Conservation (phyloP, 2,888 invertebrate genomes). For the Perdita meconis region DNA sequence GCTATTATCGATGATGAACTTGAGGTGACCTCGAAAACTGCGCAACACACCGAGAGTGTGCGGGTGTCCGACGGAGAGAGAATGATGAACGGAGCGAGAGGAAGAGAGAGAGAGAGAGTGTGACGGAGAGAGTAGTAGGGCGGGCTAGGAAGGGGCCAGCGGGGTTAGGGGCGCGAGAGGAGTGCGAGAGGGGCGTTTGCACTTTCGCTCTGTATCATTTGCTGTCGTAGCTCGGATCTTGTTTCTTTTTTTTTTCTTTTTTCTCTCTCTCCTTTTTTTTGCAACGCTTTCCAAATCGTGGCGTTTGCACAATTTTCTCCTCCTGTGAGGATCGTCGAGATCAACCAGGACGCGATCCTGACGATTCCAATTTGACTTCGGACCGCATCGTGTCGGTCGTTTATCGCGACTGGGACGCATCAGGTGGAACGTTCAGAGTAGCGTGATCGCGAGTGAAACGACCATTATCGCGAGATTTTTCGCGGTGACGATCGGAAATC, state of each 20-base stretch:
- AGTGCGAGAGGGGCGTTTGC: conserved; percentile 50
- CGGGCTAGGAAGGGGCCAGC: background rate
- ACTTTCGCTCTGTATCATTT: conserved; percentile 65
- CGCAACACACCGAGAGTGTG: conserved; percentile 77
- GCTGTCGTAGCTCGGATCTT: conserved; percentile 45
- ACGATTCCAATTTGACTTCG: background rate
- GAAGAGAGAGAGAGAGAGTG: conserved; percentile 47
- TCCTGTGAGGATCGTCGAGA: conserved; percentile 12
- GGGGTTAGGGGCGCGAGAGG: conserved; percentile 15
- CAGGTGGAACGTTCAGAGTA: background rate
- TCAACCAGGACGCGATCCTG: background rate
- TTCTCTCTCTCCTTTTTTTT: conserved; percentile 29
- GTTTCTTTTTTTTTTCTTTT: conserved; percentile 28
- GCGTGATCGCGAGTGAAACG: conserved; percentile 20
- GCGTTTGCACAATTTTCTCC: background rate
- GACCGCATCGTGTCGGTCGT: background rate
- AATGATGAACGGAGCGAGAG: too few relatives aligned
- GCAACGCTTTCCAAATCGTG: conserved; percentile 55
- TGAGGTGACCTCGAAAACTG: conserved; percentile 81
- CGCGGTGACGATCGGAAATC: conserved; percentile 32
- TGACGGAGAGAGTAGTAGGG: conserved; percentile 24
- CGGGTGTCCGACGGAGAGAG: conserved; percentile 38
- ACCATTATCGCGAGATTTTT: conserved; percentile 43
- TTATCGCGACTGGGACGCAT: conserved; percentile 1
- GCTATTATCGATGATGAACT: conserved; percentile 84